Evolutionary conservation across 2,113 vertebrate species (phyloP).

Genomic region (Heteronetta atricapilla): DNA sequence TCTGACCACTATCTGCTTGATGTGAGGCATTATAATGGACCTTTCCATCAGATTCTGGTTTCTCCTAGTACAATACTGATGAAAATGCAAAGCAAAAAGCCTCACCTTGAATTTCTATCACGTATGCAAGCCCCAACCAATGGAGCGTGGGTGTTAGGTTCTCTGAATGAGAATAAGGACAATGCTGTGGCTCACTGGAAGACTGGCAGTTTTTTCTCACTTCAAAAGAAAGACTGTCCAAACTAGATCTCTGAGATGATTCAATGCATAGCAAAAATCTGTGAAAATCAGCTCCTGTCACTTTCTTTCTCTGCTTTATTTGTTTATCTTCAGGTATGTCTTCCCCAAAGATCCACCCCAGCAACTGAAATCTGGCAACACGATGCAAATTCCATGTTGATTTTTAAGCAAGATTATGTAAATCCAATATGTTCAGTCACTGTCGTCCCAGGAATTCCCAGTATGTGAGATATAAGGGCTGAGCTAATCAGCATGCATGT

Average conservation of each 20-base stretch:
- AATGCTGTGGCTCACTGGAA: neutral
- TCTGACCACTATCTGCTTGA: neutral
- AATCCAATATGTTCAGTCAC: neutral
- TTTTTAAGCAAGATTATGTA: neutral
- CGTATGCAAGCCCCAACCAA: neutral
- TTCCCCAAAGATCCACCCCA: neutral
- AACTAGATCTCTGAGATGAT: neutral
- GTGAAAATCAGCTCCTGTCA: neutral
- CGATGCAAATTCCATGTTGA: neutral
- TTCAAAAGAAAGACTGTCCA: neutral
- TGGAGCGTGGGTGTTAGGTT: neutral
- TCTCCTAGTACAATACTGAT: neutral
- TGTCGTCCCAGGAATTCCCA: conserved; percentile 2
- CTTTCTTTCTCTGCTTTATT: neutral
- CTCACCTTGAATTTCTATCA: neutral
- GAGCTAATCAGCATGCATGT: neutral
- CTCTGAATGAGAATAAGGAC: neutral
- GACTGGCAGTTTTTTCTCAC: neutral
- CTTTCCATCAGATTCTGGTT: neutral
- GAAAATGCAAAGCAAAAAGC: neutral
- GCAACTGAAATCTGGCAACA: neutral
- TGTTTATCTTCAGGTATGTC: neutral
- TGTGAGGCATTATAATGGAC: neutral
- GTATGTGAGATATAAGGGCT: neutral
- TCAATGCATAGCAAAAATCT: neutral